Base-by-base conservation (phyloP, 2,113 vertebrate species). In the Potamarius usumacintae region DNA sequence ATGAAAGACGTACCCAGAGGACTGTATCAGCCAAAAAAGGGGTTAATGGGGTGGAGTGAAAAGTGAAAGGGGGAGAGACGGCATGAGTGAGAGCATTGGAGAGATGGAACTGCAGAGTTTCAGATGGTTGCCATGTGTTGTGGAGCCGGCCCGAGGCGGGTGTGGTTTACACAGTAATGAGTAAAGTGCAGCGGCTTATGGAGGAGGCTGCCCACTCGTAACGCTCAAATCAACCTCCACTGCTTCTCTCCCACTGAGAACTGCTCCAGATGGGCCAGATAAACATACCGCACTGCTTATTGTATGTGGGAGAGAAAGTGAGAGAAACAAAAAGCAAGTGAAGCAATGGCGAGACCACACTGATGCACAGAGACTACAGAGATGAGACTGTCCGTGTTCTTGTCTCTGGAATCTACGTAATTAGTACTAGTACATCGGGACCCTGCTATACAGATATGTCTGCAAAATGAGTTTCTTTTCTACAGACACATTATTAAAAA, bases 121-220 rank as follows among this genome's bases (percentile, higher is more conserved):
- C 92, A 95, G 94, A 95, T 95, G 93, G 94, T 92, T 93, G 94
- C 94, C 95, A 96, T 95, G 94, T 96, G 95, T 94, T 8, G 90
- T 85, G 90, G 89, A 93, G 92, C 90, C 1, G 89, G 85, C 88
- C 87, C 52, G 69, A 93, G 94, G 93, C 93, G 94, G 93, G 94
- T 95, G 95, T 93, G 93, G 94, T 94, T 89, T 91, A 90, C 88
- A 93, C 91, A 90, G 91, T 94, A 95, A 95, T 95, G 93, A 94
- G 93, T 93, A 93, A 95, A 95, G 94, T 94, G 90, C 92, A 91
- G 90, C 85, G 88, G 91, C 92, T 94, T 93, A 95, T 92, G 91
- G 93, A 92, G 93, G 92, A 93, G 91, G 83, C 86, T 58, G 83
- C 83, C 74, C 79, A 86, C 86, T 90, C 84, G 79, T 85, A 84